Base-by-base conservation (phyloP, 2,113 vertebrate genomes). In the Syrmaticus mikado region DNA sequence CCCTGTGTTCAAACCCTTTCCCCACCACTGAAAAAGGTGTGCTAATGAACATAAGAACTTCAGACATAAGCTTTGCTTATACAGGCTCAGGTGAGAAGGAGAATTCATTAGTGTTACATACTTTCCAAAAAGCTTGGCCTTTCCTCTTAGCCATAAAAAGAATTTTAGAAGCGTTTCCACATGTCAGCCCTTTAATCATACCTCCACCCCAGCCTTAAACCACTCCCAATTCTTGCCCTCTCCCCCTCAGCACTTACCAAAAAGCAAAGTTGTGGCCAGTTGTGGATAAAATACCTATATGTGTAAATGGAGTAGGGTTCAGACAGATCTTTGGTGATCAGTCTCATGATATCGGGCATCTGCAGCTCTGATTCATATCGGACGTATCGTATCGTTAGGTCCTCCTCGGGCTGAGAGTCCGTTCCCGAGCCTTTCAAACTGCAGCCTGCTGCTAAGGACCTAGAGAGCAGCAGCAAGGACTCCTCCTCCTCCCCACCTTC, bases 261-360 rank as follows among this genome's bases (percentile, higher is more conserved):
- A 98, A 99, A 99, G 98, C 99, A 99, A 97, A 99, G 99, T 98
- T 99, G 99, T 88, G 99, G 99, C 99, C 99, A 99, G 98, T 99
- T 99, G 98, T 99, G 99, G 98, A 99, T 99, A 98, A 99, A 99
- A 99, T 99, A 99, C 98, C 99, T 99, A 98, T 99, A 99, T 70
- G 99, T 99, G 97, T 99, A 99, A 98, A 99, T 99, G 96, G 99
- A 99, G 98, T 99, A 99, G 98, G 99, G 99, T 98, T 99, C 99
- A 94, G 99, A 99, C 98, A 99, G 98, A 99, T 99, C 99, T 98
- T 99, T 99, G 98, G 99, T 99, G 98, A 99, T 99, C 97, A 99
- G 98, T 98, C 99, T 99, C 98, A 99, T 99, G 97, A 99, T 99
- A 98, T 99, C 99, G 92, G 99, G 99, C 99, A 99, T 99, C 98